Percentiles rank a stretch among this genome's conserved stretches.
These are phyloP conservation scores for Oceanites oceanicus DNA, from an alignment of 2,113 vertebrate species.

Conservation along the genomic window DNA sequence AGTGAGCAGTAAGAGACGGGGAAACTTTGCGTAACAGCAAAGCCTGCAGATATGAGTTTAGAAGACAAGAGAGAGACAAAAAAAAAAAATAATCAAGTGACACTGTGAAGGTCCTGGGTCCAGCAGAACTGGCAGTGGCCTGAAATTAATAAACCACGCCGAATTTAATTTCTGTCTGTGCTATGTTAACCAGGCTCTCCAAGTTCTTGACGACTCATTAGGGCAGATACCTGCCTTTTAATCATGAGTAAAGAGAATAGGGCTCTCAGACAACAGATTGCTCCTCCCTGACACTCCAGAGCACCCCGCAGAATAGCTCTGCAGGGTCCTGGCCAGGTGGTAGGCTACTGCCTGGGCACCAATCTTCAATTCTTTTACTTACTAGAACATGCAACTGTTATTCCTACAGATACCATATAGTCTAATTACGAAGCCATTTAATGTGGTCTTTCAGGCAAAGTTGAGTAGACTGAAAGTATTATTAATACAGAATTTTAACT, in stretches of 20 bases:
- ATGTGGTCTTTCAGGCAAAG: neutral
- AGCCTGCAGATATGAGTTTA: neutral
- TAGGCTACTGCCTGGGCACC: neutral
- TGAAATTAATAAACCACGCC: neutral
- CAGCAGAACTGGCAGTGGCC: neutral
- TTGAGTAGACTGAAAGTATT: neutral
- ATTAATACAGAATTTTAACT: neutral
- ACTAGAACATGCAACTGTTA: neutral
- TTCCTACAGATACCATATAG: neutral
- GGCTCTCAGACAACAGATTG: neutral
- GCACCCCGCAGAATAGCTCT: fast-evolving
- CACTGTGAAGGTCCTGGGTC: neutral
- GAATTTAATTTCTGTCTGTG: neutral
- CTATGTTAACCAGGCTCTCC: neutral
- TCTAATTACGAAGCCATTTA: neutral
- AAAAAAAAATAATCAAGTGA: neutral
- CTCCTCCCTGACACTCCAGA: neutral
- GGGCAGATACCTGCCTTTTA: neutral
- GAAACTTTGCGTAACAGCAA: neutral
- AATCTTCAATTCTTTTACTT: neutral
- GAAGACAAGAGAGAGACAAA: neutral
- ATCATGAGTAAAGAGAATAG: neutral
- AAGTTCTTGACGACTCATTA: neutral
- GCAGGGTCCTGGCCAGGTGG: neutral
- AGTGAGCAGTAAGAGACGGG: neutral